Base-by-base conservation (phyloP, 2,113 vertebrate species). In the Nesoenas mayeri region DNA sequence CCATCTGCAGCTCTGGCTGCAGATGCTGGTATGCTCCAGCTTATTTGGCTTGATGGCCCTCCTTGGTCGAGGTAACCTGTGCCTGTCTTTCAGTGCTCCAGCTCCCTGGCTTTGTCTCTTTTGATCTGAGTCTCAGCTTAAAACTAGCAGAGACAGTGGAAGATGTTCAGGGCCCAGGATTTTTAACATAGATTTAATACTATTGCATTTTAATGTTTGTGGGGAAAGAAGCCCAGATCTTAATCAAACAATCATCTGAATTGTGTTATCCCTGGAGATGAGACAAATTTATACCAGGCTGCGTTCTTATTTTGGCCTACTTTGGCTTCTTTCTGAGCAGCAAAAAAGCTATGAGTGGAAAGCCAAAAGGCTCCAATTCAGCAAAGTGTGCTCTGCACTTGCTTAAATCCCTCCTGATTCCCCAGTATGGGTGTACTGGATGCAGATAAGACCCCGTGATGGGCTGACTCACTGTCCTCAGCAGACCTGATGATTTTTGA, bases 1-100 rank as follows among this genome's bases (percentile, higher is more conserved):
- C n/a, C 38, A 11, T 17, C 64, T 84, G 38, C 29, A 73, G 15
- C 57, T 80, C 48, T 65, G 56, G 20, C 15, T 62, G 69, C 32
- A 36, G 25, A 28, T 20, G 28, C 0, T 4, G 47, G 14, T 9
- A 21, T 0, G 0, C 17, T 57, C 24, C 85, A 74, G 22, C 42
- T 51, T 31, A 28, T 53, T 57, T 18, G 80, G 9, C 25, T 28
- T 25, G 38, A 42, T 4, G 14, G 21, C 2, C 13, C 14, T n/a
- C 11, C 24, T 47, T 0, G 0, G 29, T 5, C 24, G 21, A 47
- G 21, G 29, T 60, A 44, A 12, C 17, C n/a, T 28, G 5, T 71
- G 72, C 17, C 25, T 48, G 20, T 26, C 25, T 71, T 64, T 25
- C n/a, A 54, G 47, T 29, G n/a, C 21, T 77, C 12, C 22, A 44